These are phyloP conservation scores for Encarsia formosa DNA, from an alignment of 2,888 invertebrate genomes.

Conservation along the genomic window DNA sequence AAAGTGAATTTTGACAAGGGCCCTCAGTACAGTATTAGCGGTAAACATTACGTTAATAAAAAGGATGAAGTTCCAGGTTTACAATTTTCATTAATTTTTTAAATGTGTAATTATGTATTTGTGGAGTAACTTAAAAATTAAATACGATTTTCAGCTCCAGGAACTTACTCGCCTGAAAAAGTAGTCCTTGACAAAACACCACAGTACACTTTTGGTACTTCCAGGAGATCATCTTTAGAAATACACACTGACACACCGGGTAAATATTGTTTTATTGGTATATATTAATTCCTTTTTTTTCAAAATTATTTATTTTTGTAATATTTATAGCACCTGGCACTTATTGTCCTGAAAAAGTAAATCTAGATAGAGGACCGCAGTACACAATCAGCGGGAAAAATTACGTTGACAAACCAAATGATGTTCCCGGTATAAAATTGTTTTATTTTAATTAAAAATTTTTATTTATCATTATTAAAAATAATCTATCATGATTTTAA, in stretches of 20 bases:
- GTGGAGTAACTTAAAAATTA: background rate
- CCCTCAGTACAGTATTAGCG: constrained; percentile 78
- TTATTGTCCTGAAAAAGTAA: constrained; percentile 57
- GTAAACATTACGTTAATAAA: constrained; percentile 64
- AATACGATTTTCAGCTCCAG: constrained; percentile 51
- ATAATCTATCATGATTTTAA: background rate
- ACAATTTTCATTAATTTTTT: background rate
- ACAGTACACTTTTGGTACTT: constrained; percentile 60
- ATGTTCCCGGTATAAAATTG: constrained; percentile 8
- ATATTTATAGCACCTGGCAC: constrained; percentile 50
- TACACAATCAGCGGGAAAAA: constrained; percentile 61
- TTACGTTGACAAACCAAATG: constrained; percentile 7
- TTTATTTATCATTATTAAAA: too few relatives aligned
- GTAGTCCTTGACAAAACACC: constrained; percentile 57
- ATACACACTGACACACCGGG: constrained; percentile 59
- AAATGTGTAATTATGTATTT: background rate
- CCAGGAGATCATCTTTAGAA: constrained; percentile 54
- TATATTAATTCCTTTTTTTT: too few relatives aligned
- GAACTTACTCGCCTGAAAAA: constrained; percentile 61
- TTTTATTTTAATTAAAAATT: background rate
- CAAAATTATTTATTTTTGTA: background rate
- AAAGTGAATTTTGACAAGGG: constrained; percentile 51
- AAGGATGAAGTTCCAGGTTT: constrained; percentile 60
- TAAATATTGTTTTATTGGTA: too few relatives aligned
- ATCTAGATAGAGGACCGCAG: constrained; percentile 58